phyloP scores from a whole-genome alignment of 2,888 invertebrate genomes.

The Eudemis profundana region DNA sequence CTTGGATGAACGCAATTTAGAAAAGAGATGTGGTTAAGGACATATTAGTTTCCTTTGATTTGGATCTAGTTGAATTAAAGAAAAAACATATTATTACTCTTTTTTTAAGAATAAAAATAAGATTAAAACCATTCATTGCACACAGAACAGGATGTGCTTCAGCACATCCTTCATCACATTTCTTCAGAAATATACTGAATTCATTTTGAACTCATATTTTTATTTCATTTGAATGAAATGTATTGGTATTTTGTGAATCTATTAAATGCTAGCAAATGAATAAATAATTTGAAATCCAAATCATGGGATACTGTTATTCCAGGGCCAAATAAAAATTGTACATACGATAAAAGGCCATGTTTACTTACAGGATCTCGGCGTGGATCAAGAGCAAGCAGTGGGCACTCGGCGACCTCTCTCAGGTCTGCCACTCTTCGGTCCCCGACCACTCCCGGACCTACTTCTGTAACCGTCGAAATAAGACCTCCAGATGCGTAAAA shows the following conservation, averaged over 20 bases:
- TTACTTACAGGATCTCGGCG: slow-evolving; percentile 83
- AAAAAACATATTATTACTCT: not conserved
- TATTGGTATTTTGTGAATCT: no score
- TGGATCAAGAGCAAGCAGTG: slow-evolving; percentile 91
- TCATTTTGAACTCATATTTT: not conserved
- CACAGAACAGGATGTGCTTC: no score
- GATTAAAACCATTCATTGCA: no score
- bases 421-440: slow-evolving; percentile 86
- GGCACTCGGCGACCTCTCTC: slow-evolving; percentile 90
- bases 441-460: slow-evolving; percentile 75
- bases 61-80: not conserved
- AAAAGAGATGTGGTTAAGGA: not conserved
- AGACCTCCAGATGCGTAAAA: slow-evolving; percentile 87
- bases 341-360: not conserved
- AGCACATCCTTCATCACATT: no score
- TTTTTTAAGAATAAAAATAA: no score
- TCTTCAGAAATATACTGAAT: not conserved
- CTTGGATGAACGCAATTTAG: slow-evolving; percentile 41
- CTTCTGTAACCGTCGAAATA: slow-evolving; percentile 90
- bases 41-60: slow-evolving; percentile 12
- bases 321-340: not conserved
- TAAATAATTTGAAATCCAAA: slow-evolving; percentile 4
- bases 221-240: no score
- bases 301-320: slow-evolving; percentile 12
- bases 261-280: no score